Conservation (phyloP, 2,797 vertebrate genomes). For the Tadarida brasiliensis region DNA sequence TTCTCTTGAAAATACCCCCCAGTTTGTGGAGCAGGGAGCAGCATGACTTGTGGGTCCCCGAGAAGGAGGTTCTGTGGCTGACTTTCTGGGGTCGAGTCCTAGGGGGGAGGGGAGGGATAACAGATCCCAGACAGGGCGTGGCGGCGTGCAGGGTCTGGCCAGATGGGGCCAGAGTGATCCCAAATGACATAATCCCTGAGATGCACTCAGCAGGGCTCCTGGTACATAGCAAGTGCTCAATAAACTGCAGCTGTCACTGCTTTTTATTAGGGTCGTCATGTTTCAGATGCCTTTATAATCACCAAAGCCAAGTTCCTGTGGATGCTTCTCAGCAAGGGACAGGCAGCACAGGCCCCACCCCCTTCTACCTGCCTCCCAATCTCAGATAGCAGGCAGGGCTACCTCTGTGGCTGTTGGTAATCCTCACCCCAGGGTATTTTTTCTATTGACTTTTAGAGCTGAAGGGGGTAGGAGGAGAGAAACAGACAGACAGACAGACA, state of each 20-base stretch:
- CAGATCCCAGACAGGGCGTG: background rate
- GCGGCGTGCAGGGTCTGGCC: background rate
- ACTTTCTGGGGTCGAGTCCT: background rate
- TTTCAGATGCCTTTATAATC: background rate
- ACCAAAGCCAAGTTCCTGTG: background rate
- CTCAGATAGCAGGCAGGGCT: too few relatives aligned
- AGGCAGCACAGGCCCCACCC: rapidly evolving
- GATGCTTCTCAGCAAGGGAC: background rate
- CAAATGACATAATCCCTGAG: background rate
- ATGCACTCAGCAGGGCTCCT: background rate
- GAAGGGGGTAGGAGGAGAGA: too few relatives aligned
- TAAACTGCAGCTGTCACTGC: background rate
- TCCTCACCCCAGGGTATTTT: background rate
- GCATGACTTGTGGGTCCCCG: background rate
- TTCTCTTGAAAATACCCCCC: background rate
- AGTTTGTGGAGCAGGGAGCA: background rate
- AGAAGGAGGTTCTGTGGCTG: background rate
- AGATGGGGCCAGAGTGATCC: background rate
- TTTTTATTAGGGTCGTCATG: background rate
- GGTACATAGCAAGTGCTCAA: background rate
- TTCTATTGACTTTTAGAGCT: background rate
- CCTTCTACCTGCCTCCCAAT: background rate
- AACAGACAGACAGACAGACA: too few relatives aligned
- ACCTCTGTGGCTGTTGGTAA: too few relatives aligned
- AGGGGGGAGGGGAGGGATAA: too few relatives aligned